Percentiles rank a stretch among this genome's conserved stretches.
phyloP scores from a whole-genome alignment of 2,797 vertebrate species.

The Cyclopterus lumpus region DNA sequence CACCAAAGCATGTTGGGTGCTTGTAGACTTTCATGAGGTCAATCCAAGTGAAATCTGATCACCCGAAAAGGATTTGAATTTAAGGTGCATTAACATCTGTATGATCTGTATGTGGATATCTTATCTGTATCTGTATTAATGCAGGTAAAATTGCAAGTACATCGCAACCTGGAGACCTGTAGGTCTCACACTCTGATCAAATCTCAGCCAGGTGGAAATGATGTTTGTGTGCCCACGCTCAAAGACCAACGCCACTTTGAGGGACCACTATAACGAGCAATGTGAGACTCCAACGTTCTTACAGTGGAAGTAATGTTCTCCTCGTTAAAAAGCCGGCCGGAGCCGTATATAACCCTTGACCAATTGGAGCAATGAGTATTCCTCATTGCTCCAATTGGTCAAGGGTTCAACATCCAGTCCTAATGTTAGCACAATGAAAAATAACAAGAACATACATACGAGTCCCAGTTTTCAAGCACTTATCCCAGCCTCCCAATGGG shows the following conservation, averaged over 20 bases:
- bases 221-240: too few relatives aligned
- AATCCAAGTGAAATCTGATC: background rate
- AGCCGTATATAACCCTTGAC: too few relatives aligned
- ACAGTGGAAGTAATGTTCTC: background rate
- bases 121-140: too few relatives aligned
- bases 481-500: background rate
- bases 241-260: background rate
- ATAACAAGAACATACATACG: background rate
- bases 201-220: too few relatives aligned
- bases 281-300: background rate
- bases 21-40: background rate
- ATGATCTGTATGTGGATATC: too few relatives aligned
- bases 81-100: background rate
- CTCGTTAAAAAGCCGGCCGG: background rate
- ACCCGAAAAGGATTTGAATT: background rate
- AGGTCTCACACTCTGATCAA: too few relatives aligned
- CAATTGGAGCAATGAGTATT: too few relatives aligned
- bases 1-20: background rate
- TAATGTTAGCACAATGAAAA: background rate
- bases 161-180: too few relatives aligned
- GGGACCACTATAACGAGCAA: background rate
- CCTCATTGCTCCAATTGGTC: background rate
- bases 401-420: background rate
- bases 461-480: background rate
- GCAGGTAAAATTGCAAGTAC: background rate